Evolutionary conservation across 2,113 vertebrate genomes (phyloP), one percentile per base, ranked within the genome.

Genomic region (Muntiacus reevesi): DNA sequence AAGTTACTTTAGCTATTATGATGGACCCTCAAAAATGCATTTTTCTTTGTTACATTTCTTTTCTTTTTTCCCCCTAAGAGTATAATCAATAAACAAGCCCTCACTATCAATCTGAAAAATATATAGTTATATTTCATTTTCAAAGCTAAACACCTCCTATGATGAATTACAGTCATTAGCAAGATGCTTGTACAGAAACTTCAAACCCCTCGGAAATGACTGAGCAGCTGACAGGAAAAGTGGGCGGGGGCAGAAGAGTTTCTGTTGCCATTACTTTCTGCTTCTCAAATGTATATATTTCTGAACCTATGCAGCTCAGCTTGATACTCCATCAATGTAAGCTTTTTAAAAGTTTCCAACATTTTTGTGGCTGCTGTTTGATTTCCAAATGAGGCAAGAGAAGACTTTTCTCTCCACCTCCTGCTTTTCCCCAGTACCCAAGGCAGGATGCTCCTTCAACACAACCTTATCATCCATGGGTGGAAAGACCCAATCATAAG

Each of bases 121-220:
- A 62, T 13, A 55, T 13, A 97, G 94, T 94, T 98, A 98, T 98
- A 98, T 98, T 98, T 99, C 95, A 98, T 98, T 98, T 98, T 97
- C 97, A 96, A 96, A 98, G 94, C 86, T 93, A 96, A 98, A 97
- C 89, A 96, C 93, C 95, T 92, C 71, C 50, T 79, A 57, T 98
- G 98, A 99, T 99, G 92, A 99, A 99, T 99, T 98, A 97, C 1
- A 95, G 97, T 98, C 98, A 98, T 99, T 98, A 99, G 78, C 81
- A 97, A 93, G 90, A 97, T 94, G 97, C 98, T 96, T 93, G 86
- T 96, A 83, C 87, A 91, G 90, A 87, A 97, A 97, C 91, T 97
- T 96, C 95, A 97, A 95, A 97, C 81, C 50, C 45, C 40, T 97
- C 7, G 3, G 7, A 96, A 97, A 87, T 74, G 91, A 97, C 92